Base-by-base conservation (phyloP, 2,797 vertebrate species). In the Trichosurus vulpecula region DNA sequence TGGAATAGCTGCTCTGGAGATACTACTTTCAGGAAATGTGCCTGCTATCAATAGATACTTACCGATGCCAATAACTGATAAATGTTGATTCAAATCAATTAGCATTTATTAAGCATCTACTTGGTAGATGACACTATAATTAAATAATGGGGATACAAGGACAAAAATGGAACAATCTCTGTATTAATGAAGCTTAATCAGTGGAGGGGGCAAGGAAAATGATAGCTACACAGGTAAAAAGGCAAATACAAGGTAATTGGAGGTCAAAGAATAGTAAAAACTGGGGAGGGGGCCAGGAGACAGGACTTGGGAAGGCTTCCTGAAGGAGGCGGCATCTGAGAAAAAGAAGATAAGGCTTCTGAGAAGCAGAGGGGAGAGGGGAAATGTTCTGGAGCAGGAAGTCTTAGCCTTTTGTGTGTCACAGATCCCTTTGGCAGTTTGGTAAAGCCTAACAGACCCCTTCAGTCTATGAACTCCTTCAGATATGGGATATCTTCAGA, bases 1-100 rank as follows among this genome's bases (percentile, higher is more conserved):
- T 55, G 41, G 41, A 54, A 51, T 91, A 58, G 10, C 92, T 58
- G n/a, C 61, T 61, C 47, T 93, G 91, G 22, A 41, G 57, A 47
- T 47, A 47, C 74, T 51, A 87, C 41, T 51, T 87, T 87, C 74
- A 87, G 74, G 74, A 87, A 87, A 87, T 51, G 57, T 92, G 56
- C 51, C 91, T 94, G 29, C 54, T 94, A 55, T 87, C 93, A 93
- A 91, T 47, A 92, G 93, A 97, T 95, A 54, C 55, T 95, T 87
- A 91, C 61, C 94, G 93, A 94, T 16, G 31, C 35, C 93, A 91
- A 95, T 90, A 54, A 66, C 14, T 31, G n/a, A 87, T 27, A 12
- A 87, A 51, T 87, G 22, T 87, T 16, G 6, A 74, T 74, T 74
- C 66, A 41, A 74, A 41, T 74, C 74, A 51, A 87, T 87, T 51